Percentiles rank a stretch among this genome's conserved stretches.
phyloP scores from a whole-genome alignment of 2,888 invertebrate species.

The Oithona nana region DNA sequence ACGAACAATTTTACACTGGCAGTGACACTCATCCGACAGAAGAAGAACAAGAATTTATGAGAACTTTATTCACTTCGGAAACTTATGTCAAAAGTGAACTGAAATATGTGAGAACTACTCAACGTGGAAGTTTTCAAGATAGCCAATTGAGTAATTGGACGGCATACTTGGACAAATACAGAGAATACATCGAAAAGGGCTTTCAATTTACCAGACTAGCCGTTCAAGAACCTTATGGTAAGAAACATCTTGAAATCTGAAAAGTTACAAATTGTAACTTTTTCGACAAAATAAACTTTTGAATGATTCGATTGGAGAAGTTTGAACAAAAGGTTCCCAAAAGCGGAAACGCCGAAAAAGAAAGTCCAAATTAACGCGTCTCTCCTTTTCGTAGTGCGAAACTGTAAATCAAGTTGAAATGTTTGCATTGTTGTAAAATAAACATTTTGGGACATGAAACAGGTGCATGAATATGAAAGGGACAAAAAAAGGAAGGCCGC shows the following conservation, averaged over 20 bases:
- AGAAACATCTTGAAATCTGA: no score
- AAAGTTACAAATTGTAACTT: no score
- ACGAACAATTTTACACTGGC: slow-evolving; percentile 13
- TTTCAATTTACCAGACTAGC: slow-evolving; percentile 16
- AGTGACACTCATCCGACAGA: neutral
- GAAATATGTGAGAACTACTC: slow-evolving; percentile 9
- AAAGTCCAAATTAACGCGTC: no score
- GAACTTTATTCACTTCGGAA: slow-evolving; percentile 13
- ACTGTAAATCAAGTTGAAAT: no score
- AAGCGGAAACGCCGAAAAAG: no score
- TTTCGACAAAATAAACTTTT: no score
- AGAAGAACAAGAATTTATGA: slow-evolving; percentile 8
- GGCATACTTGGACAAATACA: slow-evolving; percentile 9
- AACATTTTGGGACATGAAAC: neutral
- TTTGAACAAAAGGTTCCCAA: no score
- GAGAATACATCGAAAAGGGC: slow-evolving; percentile 15
- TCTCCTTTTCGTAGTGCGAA: no score
- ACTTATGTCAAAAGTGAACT: slow-evolving; percentile 15
- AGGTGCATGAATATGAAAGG: neutral
- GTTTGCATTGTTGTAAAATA: no score
- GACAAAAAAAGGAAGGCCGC: neutral
- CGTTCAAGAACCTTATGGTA: slow-evolving; percentile 16
- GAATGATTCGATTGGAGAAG: no score
- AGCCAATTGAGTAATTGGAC: slow-evolving; percentile 14
- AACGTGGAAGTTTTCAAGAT: neutral